Base-by-base conservation (phyloP, 2,888 invertebrate genomes). In the Torymus aiolomorphi region DNA sequence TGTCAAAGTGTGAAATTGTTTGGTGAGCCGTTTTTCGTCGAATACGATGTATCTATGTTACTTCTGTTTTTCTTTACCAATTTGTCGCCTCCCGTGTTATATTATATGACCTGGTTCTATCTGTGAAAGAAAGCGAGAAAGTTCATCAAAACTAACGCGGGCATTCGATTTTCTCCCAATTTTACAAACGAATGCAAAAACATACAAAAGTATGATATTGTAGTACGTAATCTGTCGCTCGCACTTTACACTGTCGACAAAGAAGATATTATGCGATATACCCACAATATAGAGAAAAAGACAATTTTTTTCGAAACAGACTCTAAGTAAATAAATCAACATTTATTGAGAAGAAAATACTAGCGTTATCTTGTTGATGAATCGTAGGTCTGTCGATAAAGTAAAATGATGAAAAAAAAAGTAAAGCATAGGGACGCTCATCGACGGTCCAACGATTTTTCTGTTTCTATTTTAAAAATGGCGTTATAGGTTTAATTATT, bases 401-500 rank as follows among this genome's bases (percentile, higher is more conserved):
- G 42, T 42, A 62, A 73, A 42, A 5, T 14, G 42, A 65, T 16
- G 14, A 79, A 18, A 4, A 51, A 62, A 31, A 51, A 16, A 56
- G n/a, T 61, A 72, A 16, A 20, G 24, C 14, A 56, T 66, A 57
- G 54, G 24, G 12, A 62, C 73, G 61, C 61, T 66, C 16, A 72
- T 13, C 65, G 76, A 71, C 66, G 61, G 56, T 54, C 59, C 16
- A n/a, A 52, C 70, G 67, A 77, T 62, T 77, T 72, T 77, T 77
- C 57, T 42, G 72, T 80, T 71, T 75, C 77, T 78, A 73, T 73
- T 74, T 74, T 59, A 62, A 78, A 70, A 66, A n/a, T 54, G 66
- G 61, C 57, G 59, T 63, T 57, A 66, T 74, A 78, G 59, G 57
- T 75, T 76, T 78, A 62, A 78, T 75, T 72, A 76, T 81, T 83